phyloP scores from a whole-genome alignment of 2,113 vertebrate genomes.

The Nestor notabilis region DNA sequence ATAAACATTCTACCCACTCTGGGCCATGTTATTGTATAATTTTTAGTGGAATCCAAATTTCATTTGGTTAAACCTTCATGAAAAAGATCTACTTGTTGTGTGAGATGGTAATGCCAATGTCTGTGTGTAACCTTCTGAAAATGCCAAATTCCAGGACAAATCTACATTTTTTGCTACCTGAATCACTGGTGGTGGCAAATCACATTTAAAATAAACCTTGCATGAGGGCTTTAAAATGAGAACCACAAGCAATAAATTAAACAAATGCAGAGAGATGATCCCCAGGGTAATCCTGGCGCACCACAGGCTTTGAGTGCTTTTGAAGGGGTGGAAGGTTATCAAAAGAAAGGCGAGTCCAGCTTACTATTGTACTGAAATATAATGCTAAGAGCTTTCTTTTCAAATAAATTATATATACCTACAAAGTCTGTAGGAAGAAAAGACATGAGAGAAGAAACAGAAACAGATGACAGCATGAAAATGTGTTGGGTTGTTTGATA shows the following conservation, averaged over 20 bases:
- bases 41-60: not conserved
- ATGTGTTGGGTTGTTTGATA: not conserved
- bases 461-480: not conserved
- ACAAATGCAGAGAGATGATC: slow-evolving; percentile 14
- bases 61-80: not conserved
- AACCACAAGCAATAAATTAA: slow-evolving; percentile 19
- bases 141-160: slow-evolving; percentile 8
- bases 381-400: not conserved
- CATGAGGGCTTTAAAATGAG: slow-evolving; percentile 15
- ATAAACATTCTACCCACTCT: not conserved
- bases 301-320: slow-evolving; percentile 22
- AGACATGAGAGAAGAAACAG: not conserved
- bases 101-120: not conserved
- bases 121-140: not conserved
- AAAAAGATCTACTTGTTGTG: not conserved
- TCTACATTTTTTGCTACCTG: slow-evolving; percentile 36
- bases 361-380: not conserved
- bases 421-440: not conserved
- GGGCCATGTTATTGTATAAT: not conserved
- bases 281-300: slow-evolving; percentile 1
- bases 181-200: slow-evolving; percentile 38
- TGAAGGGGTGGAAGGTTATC: slow-evolving; percentile 13
- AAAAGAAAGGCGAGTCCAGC: slow-evolving; percentile 2
- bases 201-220: slow-evolving; percentile 50
- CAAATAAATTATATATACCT: not conserved